Base-by-base conservation (phyloP, 2,888 invertebrate genomes). In the Polyommatus icarus region DNA sequence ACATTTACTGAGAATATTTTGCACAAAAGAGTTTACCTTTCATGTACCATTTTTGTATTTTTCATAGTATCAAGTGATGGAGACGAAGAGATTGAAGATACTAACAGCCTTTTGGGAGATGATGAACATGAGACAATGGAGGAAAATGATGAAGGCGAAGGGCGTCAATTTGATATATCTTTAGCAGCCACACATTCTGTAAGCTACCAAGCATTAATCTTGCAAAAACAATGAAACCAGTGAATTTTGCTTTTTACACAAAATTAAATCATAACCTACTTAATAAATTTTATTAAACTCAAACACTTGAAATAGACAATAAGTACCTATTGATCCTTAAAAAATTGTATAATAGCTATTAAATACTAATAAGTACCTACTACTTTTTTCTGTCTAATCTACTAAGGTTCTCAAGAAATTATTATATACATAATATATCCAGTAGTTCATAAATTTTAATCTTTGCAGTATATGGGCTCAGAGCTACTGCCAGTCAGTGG, bases 151-250 rank as follows among this genome's bases (percentile, higher is more conserved):
- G 83, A 80, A 2, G 86, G 84, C 12, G 87, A 87, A 76, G 86
- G 83, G 80, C 85, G 88, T 78, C 85, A 84, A 12, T 94, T 91
- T 77, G 94, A 94, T 79, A 91, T 92, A 78, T 83, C 89, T 0
- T 84, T 94, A 15, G 87, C 94, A 5, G 91, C 93, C 0, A 82
- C 90, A 79, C 93, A 94, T 80, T 91, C 93, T 6, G 93, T 93
- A 20, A 84, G 87, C 54, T 54, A 54, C 12, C 12, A 54, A 54
- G 5, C 2, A 54, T 18, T 54, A 50, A 15, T 15, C 54, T 54
- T 54, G 54, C 18, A 54, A 54, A 54, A 18, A 54, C 54, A 54
- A 18, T 54, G 54, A 5, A 50, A 54, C 18, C 54, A 54, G 18
- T 18, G 15, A 54, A 54, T 54, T 54, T 18, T 1, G 18, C 50